phyloP scores from a whole-genome alignment of 2,797 vertebrate species.

The Odontamblyopus lacepedii region DNA sequence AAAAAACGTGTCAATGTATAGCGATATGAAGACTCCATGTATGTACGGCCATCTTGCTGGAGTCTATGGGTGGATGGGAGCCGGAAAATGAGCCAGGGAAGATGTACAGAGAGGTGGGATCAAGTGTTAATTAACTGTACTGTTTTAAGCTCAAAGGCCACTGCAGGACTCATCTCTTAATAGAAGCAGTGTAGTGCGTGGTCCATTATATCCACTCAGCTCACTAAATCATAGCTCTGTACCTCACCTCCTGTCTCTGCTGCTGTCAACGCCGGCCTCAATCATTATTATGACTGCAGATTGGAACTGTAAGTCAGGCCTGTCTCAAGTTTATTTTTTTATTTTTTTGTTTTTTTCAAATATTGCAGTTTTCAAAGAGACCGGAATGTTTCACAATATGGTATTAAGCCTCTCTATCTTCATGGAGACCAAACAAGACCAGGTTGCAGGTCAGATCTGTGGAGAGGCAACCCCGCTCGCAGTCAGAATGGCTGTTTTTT shows the following conservation, averaged over 20 bases:
- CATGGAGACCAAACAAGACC: too few species aligned
- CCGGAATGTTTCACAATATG: too few species aligned
- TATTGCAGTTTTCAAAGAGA: not conserved
- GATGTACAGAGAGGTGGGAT: conserved; percentile 65
- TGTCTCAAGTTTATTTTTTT: conserved; percentile 3
- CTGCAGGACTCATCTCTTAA: conserved; percentile 65
- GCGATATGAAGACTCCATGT: not conserved
- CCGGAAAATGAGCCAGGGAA: conserved; percentile 57
- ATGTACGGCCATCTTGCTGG: conserved; percentile 36
- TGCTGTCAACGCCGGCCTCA: conserved; percentile 28
- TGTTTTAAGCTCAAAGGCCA: conserved; percentile 75
- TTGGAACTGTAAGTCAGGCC: not conserved
- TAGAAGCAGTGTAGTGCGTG: conserved; percentile 59
- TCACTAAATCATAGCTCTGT: conserved; percentile 65
- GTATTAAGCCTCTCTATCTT: too few species aligned
- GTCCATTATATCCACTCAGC: conserved; percentile 53
- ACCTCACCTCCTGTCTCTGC: conserved; percentile 34
- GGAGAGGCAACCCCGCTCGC: too few species aligned
- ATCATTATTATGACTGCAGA: conserved; percentile 4
- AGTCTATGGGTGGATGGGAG: conserved; percentile 50
- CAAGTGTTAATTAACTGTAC: conserved; percentile 77
- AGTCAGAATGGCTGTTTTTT: too few species aligned
- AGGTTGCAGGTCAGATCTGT: too few species aligned
- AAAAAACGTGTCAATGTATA: conserved; percentile 4
- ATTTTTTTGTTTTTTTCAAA: not conserved